Evolutionary conservation across 2,113 vertebrate species (phyloP), one percentile per base, ranked within the genome.

Genomic region (Seriola quinqueradiata): DNA sequence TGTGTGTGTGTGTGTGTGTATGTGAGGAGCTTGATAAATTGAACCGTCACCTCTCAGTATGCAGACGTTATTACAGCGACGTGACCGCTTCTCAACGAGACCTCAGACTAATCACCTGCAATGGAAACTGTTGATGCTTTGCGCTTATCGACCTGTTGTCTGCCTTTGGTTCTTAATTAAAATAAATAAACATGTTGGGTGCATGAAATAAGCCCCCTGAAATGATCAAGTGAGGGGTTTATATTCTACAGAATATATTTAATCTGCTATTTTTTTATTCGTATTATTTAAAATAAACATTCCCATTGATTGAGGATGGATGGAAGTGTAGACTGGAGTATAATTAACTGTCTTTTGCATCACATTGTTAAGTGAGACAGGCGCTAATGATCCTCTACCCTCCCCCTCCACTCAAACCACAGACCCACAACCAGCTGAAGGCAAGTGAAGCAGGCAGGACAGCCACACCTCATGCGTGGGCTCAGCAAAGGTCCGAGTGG

Each of bases 381-480:
- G 14, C 65, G 78, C 83, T 92, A 89, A 87, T 59, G 77, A 83
- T 64, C 36, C 67, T 61, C 72, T 75, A 2, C 21, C 40, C 23
- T 6, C 44, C n/a, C 42, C 57, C 52, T 61, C 67, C 59, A 44
- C 61, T 12, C 69, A n/a, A 58, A 83, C 42, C 25, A 54, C 90
- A 91, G 90, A 91, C 67, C 83, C 36, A 83, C 87, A 73, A 68
- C 70, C 58, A 74, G 81, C 87, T 70, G 78, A 88, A 88, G 77
- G 71, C 73, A 23, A 80, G 68, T 58, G 87, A 82, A 87, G 66
- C 77, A 82, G 73, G 81, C 76, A 64, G 82, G 93, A 90, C 77
- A 89, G 94, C 90, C 90, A 96, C 95, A 92, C 96, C 97, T 96
- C 89, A 98, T 98, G 97, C 94, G 94, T 85, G 82, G 91, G 85